Percentiles rank a stretch among this genome's conserved stretches.
Conservation (phyloP, 2,113 vertebrate species). For the Syrrhaptes paradoxus region DNA sequence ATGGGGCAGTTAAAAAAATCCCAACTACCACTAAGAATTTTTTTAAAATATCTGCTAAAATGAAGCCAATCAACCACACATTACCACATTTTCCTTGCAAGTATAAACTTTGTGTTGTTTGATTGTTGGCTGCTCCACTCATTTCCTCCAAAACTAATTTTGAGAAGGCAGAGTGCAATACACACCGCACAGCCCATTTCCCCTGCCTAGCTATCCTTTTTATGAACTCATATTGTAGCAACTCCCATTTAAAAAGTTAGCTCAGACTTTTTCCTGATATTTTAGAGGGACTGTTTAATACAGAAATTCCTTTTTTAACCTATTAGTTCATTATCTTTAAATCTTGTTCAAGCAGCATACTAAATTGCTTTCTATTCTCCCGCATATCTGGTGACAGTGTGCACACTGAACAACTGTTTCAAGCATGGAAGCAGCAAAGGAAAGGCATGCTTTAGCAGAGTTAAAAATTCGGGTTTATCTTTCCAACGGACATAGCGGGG, state of each 20-base stretch:
- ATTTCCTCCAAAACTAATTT: background rate
- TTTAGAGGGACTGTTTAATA: background rate
- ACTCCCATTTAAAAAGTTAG: background rate
- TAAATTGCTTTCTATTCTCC: conserved; percentile 27
- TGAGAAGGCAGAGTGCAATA: background rate
- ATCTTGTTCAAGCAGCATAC: conserved; percentile 48
- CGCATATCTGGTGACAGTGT: background rate
- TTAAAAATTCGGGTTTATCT: conserved; percentile 31
- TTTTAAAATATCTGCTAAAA: background rate
- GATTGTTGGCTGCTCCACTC: background rate
- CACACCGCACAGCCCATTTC: background rate
- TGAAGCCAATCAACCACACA: background rate
- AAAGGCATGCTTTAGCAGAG: conserved; percentile 71
- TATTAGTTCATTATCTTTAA: conserved; percentile 35
- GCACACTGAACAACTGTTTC: conserved; percentile 9
- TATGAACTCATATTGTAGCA: background rate
- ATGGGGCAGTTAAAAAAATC: background rate
- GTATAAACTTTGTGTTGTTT: background rate
- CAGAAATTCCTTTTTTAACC: background rate
- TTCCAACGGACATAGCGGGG: conserved; percentile 55
- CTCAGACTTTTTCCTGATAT: background rate
- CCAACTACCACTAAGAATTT: background rate
- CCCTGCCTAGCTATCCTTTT: background rate
- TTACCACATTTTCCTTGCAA: background rate
- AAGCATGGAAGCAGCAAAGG: conserved; percentile 63